These are phyloP conservation scores for Rhabdornis inornatus DNA, from an alignment of 2,113 vertebrate genomes.

Conservation along the genomic window DNA sequence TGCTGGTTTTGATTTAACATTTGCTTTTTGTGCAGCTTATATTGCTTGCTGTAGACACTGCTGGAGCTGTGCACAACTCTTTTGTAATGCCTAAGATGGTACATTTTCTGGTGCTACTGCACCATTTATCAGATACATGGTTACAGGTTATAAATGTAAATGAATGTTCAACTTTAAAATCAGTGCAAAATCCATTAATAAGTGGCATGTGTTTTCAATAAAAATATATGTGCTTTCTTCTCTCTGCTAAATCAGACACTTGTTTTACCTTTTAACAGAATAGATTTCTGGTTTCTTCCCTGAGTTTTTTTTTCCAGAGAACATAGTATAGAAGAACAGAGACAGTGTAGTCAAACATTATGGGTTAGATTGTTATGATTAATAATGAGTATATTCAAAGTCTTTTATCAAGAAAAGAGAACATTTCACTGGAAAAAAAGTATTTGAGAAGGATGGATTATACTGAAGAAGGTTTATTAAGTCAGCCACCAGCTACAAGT, in stretches of 20 bases:
- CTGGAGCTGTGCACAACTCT: not conserved
- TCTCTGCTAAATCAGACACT: not conserved
- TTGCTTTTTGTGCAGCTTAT: not conserved
- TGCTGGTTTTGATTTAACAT: not conserved
- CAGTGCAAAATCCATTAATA: not conserved
- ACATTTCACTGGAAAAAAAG: not conserved
- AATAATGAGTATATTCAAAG: not conserved
- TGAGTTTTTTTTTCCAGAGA: not conserved
- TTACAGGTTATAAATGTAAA: not conserved
- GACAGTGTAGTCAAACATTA: not conserved
- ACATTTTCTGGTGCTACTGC: not conserved
- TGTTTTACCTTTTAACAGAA: not conserved
- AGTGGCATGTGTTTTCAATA: not conserved
- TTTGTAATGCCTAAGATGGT: not conserved
- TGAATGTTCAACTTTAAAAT: not conserved
- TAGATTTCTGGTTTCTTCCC: not conserved
- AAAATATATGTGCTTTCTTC: not conserved
- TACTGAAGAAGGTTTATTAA: not conserved
- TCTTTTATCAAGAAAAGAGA: not conserved
- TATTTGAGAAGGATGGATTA: not conserved
- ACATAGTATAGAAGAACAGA: not conserved
- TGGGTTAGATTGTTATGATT: not conserved
- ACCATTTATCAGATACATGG: fast-evolving
- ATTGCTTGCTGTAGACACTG: fast-evolving
- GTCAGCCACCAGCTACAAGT: not conserved